Conservation (phyloP, 2,113 vertebrate genomes). For the Phaethornis superciliosus region DNA sequence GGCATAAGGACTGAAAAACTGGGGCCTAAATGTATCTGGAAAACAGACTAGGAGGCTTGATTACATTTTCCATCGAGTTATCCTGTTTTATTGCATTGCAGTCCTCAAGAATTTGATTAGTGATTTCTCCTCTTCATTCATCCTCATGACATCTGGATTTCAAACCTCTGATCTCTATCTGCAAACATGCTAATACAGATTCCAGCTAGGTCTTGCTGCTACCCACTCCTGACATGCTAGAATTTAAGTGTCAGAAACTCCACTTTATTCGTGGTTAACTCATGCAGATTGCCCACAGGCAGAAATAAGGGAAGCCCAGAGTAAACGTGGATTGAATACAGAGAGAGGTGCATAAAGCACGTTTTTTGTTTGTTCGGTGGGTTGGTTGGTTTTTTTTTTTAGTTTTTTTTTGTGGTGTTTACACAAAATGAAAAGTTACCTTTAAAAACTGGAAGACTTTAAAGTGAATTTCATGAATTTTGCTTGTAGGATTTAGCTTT, state of each 20-base stretch:
- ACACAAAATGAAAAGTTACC: not conserved
- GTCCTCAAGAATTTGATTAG: conserved; percentile 37
- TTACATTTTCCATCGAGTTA: conserved; percentile 51
- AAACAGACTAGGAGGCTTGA: conserved; percentile 25
- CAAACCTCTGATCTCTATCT: not conserved
- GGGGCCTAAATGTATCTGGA: conserved; percentile 9
- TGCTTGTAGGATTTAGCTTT: not conserved
- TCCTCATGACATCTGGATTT: conserved; percentile 1
- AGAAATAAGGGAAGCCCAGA: not conserved
- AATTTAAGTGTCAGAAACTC: not conserved
- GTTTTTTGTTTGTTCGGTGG: too few species aligned
- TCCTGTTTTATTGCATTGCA: conserved; percentile 23
- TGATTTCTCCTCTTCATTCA: conserved; percentile 42
- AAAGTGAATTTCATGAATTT: not conserved
- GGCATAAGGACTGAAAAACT: not conserved
- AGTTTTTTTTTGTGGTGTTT: not conserved
- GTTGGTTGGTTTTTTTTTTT: too few species aligned
- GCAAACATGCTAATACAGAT: conserved; percentile 13
- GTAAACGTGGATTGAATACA: not conserved
- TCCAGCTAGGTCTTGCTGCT: not conserved
- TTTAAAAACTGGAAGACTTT: not conserved
- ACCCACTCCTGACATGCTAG: not conserved
- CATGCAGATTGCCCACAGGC: not conserved
- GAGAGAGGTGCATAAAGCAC: not conserved
- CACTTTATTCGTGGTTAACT: not conserved